These are phyloP conservation scores for Acestrorhynchus altus DNA, from an alignment of 2,797 vertebrate species.

Conservation along the genomic window DNA sequence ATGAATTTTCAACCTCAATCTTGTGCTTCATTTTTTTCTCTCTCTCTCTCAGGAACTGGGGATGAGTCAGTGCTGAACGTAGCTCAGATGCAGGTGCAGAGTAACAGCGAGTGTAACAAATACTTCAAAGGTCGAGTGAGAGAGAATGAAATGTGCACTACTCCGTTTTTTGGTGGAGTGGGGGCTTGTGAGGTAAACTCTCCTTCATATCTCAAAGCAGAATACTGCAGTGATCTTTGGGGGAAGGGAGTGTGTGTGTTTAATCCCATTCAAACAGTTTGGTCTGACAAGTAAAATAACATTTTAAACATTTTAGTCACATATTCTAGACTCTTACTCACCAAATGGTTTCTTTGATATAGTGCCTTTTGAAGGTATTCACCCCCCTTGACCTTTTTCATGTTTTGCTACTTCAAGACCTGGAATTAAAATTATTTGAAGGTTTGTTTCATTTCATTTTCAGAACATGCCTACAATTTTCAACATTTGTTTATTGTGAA, in stretches of 20 bases:
- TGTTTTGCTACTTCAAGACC: too few species aligned
- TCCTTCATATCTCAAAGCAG: neutral
- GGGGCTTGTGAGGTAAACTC: constrained; percentile 93
- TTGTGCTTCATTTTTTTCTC: neutral
- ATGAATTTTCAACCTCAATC: constrained; percentile 47
- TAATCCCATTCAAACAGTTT: neutral
- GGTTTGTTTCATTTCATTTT: too few species aligned
- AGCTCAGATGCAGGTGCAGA: constrained; percentile 83
- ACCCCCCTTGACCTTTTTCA: too few species aligned
- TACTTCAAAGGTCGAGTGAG: constrained; percentile 84
- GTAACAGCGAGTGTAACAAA: constrained; percentile 84
- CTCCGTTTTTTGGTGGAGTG: constrained; percentile 75
- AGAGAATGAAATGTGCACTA: constrained; percentile 92
- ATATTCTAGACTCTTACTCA: too few species aligned
- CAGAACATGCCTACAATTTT: too few species aligned
- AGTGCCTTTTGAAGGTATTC: too few species aligned
- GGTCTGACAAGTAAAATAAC: too few species aligned
- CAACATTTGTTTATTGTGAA: too few species aligned
- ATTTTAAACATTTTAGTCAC: too few species aligned
- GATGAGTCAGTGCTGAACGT: constrained; percentile 85
- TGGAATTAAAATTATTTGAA: too few species aligned
- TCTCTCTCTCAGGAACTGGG: constrained; percentile 77
- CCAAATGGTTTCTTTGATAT: too few species aligned
- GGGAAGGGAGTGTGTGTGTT: neutral
- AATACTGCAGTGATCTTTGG: neutral